Evolutionary conservation across 2,797 vertebrate genomes (phyloP).

Genomic region (Synaphobranchus kaupii): DNA sequence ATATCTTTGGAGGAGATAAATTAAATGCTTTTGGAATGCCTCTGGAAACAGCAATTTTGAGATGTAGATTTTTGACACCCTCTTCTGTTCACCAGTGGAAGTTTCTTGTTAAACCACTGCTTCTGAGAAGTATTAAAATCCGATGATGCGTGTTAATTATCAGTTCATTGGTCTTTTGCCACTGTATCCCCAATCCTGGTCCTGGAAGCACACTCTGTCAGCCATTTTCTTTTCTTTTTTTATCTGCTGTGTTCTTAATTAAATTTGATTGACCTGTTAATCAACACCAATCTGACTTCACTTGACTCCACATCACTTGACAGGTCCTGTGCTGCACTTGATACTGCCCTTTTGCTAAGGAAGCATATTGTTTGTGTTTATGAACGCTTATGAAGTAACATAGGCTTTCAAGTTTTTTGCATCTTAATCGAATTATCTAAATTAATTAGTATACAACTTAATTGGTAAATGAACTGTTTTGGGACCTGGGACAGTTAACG

Average conservation of each 20-base stretch:
- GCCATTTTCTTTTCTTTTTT: background rate
- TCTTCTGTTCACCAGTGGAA: slow-evolving; percentile 25
- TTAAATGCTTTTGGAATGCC: background rate
- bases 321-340: background rate
- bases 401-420: background rate
- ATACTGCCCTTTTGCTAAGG: background rate
- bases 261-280: background rate
- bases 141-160: background rate
- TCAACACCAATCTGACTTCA: background rate
- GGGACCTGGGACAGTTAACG: background rate
- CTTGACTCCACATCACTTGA: background rate
- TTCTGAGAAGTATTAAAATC: background rate
- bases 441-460: background rate
- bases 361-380: background rate
- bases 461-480: background rate
- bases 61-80: slow-evolving; percentile 23
- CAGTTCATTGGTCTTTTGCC: background rate
- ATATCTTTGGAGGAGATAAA: background rate
- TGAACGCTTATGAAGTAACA: background rate
- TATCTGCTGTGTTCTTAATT: background rate
- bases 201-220: background rate
- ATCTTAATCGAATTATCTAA: background rate
- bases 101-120: background rate
- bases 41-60: background rate
- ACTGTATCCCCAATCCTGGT: background rate